Base-by-base conservation (phyloP, 2,888 invertebrate genomes). In the Papilio protenor region DNA sequence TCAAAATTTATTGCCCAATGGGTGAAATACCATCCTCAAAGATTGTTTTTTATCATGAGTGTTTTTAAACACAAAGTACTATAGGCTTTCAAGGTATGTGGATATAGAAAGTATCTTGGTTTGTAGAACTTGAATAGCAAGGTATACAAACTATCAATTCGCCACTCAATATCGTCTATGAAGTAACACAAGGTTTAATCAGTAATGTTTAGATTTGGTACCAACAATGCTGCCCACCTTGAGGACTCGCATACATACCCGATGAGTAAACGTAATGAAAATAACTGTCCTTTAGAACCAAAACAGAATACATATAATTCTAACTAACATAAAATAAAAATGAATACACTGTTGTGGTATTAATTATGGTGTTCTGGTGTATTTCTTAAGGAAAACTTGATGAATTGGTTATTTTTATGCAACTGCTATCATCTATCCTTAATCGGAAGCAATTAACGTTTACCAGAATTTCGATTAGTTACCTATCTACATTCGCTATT, bases 241-340 rank as follows among this genome's bases (percentile, higher is more conserved):
- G n/a, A 40, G 11, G 18, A 18, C 33, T 16, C 16, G 2, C 2
- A 33, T 33, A 40, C 33, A 3, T 16, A 64, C 64, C 18, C 18
- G 66, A 66, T 66, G 66, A 18, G n/a, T 66, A 40, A 33, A 33
- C 66, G 10, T 64, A 64, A n/a, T 66, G 18, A 66, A 40, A 66
- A 40, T 40, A n/a, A 16, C 8, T 66, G 33, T 64, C 64, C 66
- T 40, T 66, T 40, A 18, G 40, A 40, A 64, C 64, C 40, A 64
- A n/a, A 64, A 18, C 40, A 64, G 40, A n/a, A 61, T 27, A n/a
- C 16, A 27, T 27, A 16, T 12, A 61, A 27, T 61, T 27, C 23
- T 12, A 61, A 61, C 14, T 61, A 61, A 61, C 27, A 61, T 61
- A 23, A 61, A 61, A 12, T 2, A 59, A 12, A 14, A 59, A 59